Conservation (phyloP, 2,797 vertebrate genomes). For the Urosaurus nigricauda region DNA sequence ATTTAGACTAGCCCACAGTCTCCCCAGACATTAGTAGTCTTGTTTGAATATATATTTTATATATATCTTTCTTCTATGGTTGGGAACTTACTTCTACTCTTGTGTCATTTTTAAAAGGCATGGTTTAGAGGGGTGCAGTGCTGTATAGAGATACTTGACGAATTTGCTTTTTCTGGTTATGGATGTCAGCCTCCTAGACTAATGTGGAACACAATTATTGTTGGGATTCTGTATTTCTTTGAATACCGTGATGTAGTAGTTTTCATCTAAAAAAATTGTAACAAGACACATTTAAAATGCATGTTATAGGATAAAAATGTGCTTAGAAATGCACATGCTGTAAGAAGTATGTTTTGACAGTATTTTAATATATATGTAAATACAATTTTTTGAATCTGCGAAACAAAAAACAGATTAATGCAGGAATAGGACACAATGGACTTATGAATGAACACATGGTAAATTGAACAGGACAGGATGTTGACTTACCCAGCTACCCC, state of each 20-base stretch:
- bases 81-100: background rate
- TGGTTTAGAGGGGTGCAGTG: background rate
- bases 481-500: background rate
- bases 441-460: background rate
- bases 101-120: background rate
- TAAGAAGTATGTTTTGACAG: background rate
- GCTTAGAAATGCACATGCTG: background rate
- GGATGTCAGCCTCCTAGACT: background rate
- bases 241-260: background rate
- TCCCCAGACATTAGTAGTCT: too few relatives aligned
- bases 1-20: background rate
- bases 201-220: background rate
- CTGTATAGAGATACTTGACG: background rate
- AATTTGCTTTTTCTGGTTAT: background rate
- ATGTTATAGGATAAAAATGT: background rate
- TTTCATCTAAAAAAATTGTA: background rate
- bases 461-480: background rate
- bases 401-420: background rate
- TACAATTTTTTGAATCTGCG: background rate
- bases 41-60: too few relatives aligned
- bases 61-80: too few relatives aligned
- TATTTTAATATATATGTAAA: background rate
- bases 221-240: background rate
- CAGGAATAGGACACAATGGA: background rate
- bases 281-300: background rate